Conservation (phyloP, 2,797 vertebrate genomes). For the Mycteria americana region DNA sequence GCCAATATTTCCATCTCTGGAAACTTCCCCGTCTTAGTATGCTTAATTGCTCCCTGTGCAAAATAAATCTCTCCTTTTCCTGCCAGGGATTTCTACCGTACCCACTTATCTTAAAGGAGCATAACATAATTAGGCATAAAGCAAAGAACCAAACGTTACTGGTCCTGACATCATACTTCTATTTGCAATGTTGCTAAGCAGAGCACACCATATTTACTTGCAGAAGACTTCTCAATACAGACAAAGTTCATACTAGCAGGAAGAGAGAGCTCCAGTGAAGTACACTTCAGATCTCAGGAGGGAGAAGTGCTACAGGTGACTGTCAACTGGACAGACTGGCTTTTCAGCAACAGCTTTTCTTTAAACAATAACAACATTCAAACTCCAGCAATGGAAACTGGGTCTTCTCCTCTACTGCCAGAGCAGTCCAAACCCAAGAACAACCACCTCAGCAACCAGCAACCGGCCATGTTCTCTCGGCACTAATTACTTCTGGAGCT, state of each 20-base stretch:
- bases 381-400: not conserved
- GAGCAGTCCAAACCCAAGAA: not conserved
- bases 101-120: not conserved
- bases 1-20: not conserved
- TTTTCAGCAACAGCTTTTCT: not conserved
- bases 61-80: not conserved
- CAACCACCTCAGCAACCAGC: not conserved
- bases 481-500: not conserved
- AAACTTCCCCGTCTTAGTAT: not conserved
- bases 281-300: not conserved
- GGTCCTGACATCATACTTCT: not conserved
- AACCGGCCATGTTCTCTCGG: not conserved
- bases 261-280: not conserved
- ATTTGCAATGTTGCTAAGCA: not conserved
- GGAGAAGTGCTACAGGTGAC: not conserved
- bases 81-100: not conserved
- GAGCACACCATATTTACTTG: not conserved
- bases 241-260: not conserved
- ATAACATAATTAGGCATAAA: accelerated
- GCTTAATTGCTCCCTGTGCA: not conserved
- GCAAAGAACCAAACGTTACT: not conserved
- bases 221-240: not conserved
- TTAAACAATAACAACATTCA: not conserved
- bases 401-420: not conserved
- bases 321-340: not conserved